Evolutionary conservation across 2,888 invertebrate genomes (phyloP).

Genomic region (Aquatica leii): DNA sequence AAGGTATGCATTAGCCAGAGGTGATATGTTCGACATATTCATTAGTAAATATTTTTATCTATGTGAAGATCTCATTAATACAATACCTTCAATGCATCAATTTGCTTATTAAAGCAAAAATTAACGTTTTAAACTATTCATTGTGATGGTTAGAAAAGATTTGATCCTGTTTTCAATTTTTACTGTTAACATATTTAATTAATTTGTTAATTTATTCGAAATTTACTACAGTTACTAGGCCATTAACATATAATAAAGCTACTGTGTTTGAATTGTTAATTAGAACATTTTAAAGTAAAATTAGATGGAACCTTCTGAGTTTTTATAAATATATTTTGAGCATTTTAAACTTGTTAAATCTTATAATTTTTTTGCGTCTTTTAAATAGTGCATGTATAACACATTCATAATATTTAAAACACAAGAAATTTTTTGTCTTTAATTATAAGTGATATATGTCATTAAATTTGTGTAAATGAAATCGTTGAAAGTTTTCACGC

Average conservation of each 20-base stretch:
- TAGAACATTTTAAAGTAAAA: slow-evolving; percentile 19
- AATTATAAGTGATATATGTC: slow-evolving; percentile 1
- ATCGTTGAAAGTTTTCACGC: not conserved
- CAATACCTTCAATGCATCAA: slow-evolving; percentile 32
- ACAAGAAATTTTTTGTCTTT: slow-evolving; percentile 1
- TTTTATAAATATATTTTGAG: not conserved
- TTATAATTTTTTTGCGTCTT: not conserved
- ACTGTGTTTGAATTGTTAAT: slow-evolving; percentile 25
- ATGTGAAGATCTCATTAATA: slow-evolving; percentile 39
- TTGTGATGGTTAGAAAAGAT: no score
- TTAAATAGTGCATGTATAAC: no score
- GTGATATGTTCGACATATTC: slow-evolving; percentile 46
- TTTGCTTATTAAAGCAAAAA: slow-evolving; percentile 34
- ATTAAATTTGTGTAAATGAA: slow-evolving; percentile 1
- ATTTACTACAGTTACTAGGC: slow-evolving; percentile 16
- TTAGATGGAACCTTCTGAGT: not conserved
- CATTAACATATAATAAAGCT: slow-evolving; percentile 23
- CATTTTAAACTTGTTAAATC: not conserved
- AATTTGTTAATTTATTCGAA: slow-evolving; percentile 20
- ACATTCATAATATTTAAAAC: no score
- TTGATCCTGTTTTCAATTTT: slow-evolving; percentile 1
- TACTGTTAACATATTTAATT: slow-evolving; percentile 16
- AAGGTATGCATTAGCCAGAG: slow-evolving; percentile 42
- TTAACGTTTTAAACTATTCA: no score
- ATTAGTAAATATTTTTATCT: slow-evolving; percentile 43